Base-by-base conservation (phyloP, 2,113 vertebrate genomes). In the Motacilla tschutschensis region DNA sequence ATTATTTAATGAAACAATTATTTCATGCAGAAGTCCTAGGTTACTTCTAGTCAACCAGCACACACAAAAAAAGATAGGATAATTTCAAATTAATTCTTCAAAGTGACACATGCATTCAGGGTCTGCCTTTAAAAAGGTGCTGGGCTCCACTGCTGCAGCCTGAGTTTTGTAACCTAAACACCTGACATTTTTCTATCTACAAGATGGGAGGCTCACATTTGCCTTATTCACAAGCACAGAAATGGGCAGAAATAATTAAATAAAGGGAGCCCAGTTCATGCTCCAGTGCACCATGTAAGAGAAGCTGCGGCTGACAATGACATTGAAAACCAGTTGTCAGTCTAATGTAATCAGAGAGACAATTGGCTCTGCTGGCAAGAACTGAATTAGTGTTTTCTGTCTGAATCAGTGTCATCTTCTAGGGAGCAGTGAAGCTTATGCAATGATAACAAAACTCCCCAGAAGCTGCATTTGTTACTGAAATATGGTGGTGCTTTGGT, bases 301-400 rank as follows among this genome's bases (percentile, higher is more conserved):
- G 84, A 70, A 88, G 80, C 14, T 67, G 80, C 20, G 48, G 91
- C 88, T 95, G 93, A 96, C 94, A 93, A 92, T 96, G 94, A 96
- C 95, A 96, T 94, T 93, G 93, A 95, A 95, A 96, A 96, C 92
- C 95, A 95, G 94, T 94, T 95, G 94, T 95, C 95, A 95, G 92
- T 95, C 93, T 94, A 94, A 95, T 95, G 90, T 94, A 96, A 96
- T 96, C 95, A 95, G 88, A 95, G 91, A 91, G 94, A 95, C 94
- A 95, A 93, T 94, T 80, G 89, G 94, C 94, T 95, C 92, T 95
- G 93, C 94, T 96, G 94, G 95, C 94, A 95, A 96, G 94, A 95
- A 93, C 92, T 94, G 94, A 95, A 94, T 96, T 95, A 94, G 93
- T 88, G 89, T 94, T 95, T 96, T 96, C 94, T 93, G 90, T 94